phyloP scores from a whole-genome alignment of 1,140 invertebrate species.

The Adoxophyes honmai region DNA sequence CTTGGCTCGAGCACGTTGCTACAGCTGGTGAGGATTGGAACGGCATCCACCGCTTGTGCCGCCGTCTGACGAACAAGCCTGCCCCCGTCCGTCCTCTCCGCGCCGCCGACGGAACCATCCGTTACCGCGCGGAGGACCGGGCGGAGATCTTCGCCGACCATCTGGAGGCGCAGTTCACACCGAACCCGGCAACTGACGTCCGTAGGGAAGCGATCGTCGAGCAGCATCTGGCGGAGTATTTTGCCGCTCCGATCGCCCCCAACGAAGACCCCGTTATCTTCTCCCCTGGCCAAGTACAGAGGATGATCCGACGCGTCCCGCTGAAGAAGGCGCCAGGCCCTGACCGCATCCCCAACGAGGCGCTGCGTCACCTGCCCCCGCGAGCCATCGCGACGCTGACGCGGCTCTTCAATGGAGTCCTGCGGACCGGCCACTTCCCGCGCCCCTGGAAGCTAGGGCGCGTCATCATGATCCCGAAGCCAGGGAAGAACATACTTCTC shows the following conservation, averaged over 20 bases:
- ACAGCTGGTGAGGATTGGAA: slow-evolving; percentile 4
- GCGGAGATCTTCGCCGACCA: no score
- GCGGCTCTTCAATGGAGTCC: background rate
- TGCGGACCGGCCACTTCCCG: slow-evolving; percentile 25
- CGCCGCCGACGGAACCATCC: background rate
- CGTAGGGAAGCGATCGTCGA: background rate
- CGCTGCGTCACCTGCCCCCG: no score
- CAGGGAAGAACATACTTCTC: slow-evolving; percentile 18
- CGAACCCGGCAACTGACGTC: background rate
- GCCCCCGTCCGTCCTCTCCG: background rate
- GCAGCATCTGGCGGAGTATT: background rate
- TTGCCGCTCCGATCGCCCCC: background rate
- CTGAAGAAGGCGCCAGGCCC: slow-evolving; percentile 10
- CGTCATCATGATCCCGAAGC: slow-evolving; percentile 34
- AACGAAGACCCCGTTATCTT: slow-evolving; percentile 19
- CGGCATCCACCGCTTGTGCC: background rate
- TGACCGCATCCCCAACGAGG: background rate
- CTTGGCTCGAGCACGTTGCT: slow-evolving; percentile 2
- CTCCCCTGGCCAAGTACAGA: background rate
- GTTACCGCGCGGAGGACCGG: background rate
- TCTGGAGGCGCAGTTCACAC: slow-evolving; percentile 5
- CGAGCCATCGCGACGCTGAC: slow-evolving; percentile 6
- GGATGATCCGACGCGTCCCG: background rate
- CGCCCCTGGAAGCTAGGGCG: slow-evolving; percentile 31
- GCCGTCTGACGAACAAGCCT: background rate